Base-by-base conservation (phyloP, 2,888 invertebrate species). In the Caenorhabditis sp. region DNA sequence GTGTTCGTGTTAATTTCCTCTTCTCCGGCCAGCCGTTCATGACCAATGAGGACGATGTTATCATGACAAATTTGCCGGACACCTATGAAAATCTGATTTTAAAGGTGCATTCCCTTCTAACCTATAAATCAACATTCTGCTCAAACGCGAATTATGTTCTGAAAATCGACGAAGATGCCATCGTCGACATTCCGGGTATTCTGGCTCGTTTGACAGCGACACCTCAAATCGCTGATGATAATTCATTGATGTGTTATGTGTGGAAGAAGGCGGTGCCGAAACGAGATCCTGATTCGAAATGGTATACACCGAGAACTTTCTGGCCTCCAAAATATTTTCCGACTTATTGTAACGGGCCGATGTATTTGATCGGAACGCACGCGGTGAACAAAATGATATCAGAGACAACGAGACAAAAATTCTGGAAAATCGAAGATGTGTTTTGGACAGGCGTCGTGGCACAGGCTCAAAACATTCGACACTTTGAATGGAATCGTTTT, bases 131-230 rank as follows among this genome's bases (percentile, higher is more conserved):
- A 31, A 19, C 51, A 12, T 69, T 36, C 51, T 79, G 76, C 54
- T 27, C 31, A 17, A 51, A 51, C n/a, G 69, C 69, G 14, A 65
- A 60, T 21, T 79, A 67, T 26, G 65, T 69, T 51, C 49, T 79
- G 61, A 77, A 79, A 66, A 66, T 75, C 19, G 79, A 79, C 57
- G 79, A 79, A 27, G 79, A 79, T 49, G 74, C 77, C 24, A 68
- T 71, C 14, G 57, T 77, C 5, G 54, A 72, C 43, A 19, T 75
- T 49, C 60, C 54, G 64, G 5, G n/a, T 68, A 54, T 26, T 55
- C 26, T 21, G 10, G 17, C 24, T 4, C 12, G 24, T 3, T 1
- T 26, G 8, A 4, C 8, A 55, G 10, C 6, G 8, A 8, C 3
- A 12, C 8, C 55, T 23, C 43, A 55, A 24, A 55, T 58, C 14